These are phyloP conservation scores for Lasius platythorax DNA, from an alignment of 2,888 invertebrate genomes.

Conservation along the genomic window DNA sequence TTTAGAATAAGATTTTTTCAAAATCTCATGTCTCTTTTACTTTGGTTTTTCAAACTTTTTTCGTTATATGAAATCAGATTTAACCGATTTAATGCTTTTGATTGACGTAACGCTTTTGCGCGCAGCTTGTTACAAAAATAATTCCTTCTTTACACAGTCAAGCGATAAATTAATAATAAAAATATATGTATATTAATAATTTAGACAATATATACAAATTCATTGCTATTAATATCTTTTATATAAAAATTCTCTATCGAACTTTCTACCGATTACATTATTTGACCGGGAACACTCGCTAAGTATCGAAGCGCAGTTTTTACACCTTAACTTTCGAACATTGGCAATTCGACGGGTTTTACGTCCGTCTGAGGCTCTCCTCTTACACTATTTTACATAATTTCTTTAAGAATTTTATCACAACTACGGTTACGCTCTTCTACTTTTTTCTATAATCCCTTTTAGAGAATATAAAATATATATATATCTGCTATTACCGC, in stretches of 20 bases:
- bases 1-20: not conserved
- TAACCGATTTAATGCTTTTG: not conserved
- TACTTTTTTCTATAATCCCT: not conserved
- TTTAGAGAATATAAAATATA: constrained; percentile 56
- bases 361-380: not conserved
- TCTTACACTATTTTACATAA: constrained; percentile 9
- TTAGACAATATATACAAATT: constrained; percentile 28
- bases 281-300: constrained; percentile 35
- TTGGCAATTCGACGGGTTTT: not conserved
- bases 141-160: not conserved
- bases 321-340: constrained; percentile 29
- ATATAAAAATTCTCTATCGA: not conserved
- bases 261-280: constrained; percentile 12
- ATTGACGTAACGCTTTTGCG: not conserved
- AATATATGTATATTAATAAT: constrained; percentile 24
- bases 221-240: not conserved
- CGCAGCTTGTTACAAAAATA: not conserved
- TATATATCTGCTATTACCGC: constrained; percentile 23
- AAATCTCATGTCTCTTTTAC: not conserved
- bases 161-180: constrained; percentile 24
- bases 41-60: not conserved
- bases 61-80: not conserved
- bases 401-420: not conserved
- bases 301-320: constrained; percentile 12
- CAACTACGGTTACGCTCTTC: not conserved